A percentile compares a stretch with the other conserved stretches of the same genome.
These are phyloP conservation scores for Cyclopterus lumpus DNA, from an alignment of 2,797 vertebrate species.

Conservation along the genomic window DNA sequence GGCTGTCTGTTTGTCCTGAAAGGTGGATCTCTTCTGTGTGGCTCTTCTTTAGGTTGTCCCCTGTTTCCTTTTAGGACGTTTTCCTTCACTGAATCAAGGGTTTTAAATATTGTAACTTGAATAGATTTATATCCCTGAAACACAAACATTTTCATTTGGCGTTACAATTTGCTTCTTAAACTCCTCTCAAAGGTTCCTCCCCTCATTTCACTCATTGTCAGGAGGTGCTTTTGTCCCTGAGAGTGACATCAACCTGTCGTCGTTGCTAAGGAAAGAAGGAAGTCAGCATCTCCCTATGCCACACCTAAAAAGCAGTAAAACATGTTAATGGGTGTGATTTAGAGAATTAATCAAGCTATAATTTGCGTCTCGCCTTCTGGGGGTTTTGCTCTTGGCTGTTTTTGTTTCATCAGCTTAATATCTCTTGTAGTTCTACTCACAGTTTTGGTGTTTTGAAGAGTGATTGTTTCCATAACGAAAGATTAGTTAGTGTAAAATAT, in stretches of 20 bases:
- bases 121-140: neutral
- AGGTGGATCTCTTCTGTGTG: neutral
- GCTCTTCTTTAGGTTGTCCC: neutral
- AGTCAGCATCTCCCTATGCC: conserved; percentile 29
- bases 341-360: conserved; percentile 64
- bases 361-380: conserved; percentile 60
- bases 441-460: neutral
- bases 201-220: conserved; percentile 1
- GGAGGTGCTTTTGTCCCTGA: conserved; percentile 12
- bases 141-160: neutral
- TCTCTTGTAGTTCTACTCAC: conserved; percentile 12
- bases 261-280: conserved; percentile 21
- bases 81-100: neutral
- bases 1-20: conserved; percentile 1
- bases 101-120: neutral
- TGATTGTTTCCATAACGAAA: neutral
- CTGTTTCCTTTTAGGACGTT: neutral
- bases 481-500: conserved; percentile 9
- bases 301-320: conserved; percentile 57
- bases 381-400: conserved; percentile 26
- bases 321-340: conserved; percentile 67
- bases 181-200: neutral
- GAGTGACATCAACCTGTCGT: conserved; percentile 36
- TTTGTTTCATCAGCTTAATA: conserved; percentile 6
- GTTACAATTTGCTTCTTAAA: neutral